Evolutionary conservation across 2,888 invertebrate species (phyloP).

Genomic region (Tuberolachnus salignus): DNA sequence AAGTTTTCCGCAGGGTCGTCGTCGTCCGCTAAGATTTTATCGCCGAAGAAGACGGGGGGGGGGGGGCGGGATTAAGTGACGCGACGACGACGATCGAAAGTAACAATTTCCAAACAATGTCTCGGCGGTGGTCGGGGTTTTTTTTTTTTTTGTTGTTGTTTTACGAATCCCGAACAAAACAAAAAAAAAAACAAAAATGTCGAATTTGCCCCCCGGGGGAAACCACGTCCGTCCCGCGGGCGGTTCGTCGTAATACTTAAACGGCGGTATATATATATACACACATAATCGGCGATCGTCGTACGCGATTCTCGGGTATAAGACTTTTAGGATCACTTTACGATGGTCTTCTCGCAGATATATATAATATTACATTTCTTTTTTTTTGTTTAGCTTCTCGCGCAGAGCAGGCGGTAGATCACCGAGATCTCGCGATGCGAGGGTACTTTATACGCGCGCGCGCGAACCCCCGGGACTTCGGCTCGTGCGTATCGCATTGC

Average conservation of each 20-base stretch:
- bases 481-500: background rate
- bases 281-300: background rate
- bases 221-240: too few species aligned
- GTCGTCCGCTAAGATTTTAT: constrained; percentile 23
- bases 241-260: too few species aligned
- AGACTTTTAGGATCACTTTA: background rate
- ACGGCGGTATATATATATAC: background rate
- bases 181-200: too few species aligned
- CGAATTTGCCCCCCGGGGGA: too few species aligned
- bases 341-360: too few species aligned
- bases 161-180: too few species aligned
- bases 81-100: constrained; percentile 1
- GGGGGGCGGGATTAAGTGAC: background rate
- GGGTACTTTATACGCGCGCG: background rate
- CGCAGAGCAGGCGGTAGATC: background rate
- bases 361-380: too few species aligned
- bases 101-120: constrained; percentile 3
- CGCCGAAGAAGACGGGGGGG: background rate
- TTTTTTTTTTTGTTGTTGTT: too few species aligned
- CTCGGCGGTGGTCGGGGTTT: background rate
- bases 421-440: background rate
- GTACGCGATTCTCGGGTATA: background rate
- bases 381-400: background rate
- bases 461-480: background rate
- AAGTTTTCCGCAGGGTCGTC: background rate